phyloP scores from a whole-genome alignment of 2,888 invertebrate species.

The Trichogramma dendrolimi region DNA sequence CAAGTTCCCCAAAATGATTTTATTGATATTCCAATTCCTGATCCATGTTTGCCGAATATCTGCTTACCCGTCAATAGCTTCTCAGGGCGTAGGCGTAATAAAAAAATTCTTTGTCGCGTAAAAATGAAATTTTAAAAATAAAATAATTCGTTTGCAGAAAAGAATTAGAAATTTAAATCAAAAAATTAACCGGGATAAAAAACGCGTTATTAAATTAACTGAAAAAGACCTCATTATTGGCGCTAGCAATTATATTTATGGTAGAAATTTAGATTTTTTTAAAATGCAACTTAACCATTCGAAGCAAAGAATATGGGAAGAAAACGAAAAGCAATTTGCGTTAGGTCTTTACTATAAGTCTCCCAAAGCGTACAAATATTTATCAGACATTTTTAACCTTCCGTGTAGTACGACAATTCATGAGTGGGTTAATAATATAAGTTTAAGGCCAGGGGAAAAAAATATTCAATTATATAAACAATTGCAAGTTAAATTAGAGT shows the following conservation, averaged over 20 bases:
- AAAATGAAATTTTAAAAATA: neutral
- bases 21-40: too few species aligned
- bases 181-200: too few species aligned
- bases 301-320: slow-evolving; percentile 25
- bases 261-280: slow-evolving; percentile 17
- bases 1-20: too few species aligned
- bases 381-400: slow-evolving; percentile 30
- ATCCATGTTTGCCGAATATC: too few species aligned
- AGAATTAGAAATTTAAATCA: slow-evolving; percentile 4
- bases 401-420: slow-evolving; percentile 33
- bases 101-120: neutral
- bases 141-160: neutral
- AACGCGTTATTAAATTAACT: too few species aligned
- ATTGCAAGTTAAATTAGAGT: slow-evolving; percentile 28
- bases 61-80: too few species aligned
- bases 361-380: slow-evolving; percentile 34
- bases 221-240: slow-evolving; percentile 17
- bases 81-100: neutral
- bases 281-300: slow-evolving; percentile 27
- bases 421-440: slow-evolving; percentile 32
- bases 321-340: slow-evolving; percentile 27
- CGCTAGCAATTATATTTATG: slow-evolving; percentile 22
- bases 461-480: slow-evolving; percentile 29
- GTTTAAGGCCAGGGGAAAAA: slow-evolving; percentile 32
- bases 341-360: slow-evolving; percentile 37